Conservation (phyloP, 2,888 invertebrate genomes). For the Lasioglossum morio region DNA sequence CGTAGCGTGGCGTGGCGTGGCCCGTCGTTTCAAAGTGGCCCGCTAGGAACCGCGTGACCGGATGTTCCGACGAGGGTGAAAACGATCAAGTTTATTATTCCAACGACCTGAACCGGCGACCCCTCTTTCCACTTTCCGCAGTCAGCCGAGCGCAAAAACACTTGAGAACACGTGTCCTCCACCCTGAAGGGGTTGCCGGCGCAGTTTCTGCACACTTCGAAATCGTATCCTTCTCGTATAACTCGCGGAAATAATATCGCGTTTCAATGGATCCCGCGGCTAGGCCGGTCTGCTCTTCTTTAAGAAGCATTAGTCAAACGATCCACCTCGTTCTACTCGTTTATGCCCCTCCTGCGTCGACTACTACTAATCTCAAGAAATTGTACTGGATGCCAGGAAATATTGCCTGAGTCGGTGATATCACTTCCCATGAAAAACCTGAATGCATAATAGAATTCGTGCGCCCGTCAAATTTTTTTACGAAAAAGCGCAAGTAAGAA, state of each 20-base stretch:
- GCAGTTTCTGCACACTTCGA: conserved; percentile 41
- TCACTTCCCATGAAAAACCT: too few relatives aligned
- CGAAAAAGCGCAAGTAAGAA: neutral
- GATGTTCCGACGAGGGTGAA: conserved; percentile 55
- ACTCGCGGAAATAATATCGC: conserved; percentile 42
- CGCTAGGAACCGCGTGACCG: conserved; percentile 50
- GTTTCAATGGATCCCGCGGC: conserved; percentile 45
- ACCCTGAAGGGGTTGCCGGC: conserved; percentile 38
- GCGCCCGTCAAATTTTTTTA: neutral
- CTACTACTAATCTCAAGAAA: neutral
- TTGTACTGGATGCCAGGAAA: neutral
- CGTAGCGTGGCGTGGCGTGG: neutral
- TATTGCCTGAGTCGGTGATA: too few relatives aligned
- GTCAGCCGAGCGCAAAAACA: conserved; percentile 58
- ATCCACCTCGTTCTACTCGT: neutral
- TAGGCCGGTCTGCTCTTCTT: neutral
- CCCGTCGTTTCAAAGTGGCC: conserved; percentile 40
- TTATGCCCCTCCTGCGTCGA: neutral
- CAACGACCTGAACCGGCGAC: conserved; percentile 50
- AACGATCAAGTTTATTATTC: conserved; percentile 71
- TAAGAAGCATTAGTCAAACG: neutral
- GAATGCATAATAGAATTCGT: neutral
- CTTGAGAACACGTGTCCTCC: conserved; percentile 50
- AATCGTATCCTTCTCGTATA: conserved; percentile 57
- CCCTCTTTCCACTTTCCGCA: conserved; percentile 22